phyloP scores from a whole-genome alignment of 1,140 invertebrate genomes.

The Lepidurus arcticus region DNA sequence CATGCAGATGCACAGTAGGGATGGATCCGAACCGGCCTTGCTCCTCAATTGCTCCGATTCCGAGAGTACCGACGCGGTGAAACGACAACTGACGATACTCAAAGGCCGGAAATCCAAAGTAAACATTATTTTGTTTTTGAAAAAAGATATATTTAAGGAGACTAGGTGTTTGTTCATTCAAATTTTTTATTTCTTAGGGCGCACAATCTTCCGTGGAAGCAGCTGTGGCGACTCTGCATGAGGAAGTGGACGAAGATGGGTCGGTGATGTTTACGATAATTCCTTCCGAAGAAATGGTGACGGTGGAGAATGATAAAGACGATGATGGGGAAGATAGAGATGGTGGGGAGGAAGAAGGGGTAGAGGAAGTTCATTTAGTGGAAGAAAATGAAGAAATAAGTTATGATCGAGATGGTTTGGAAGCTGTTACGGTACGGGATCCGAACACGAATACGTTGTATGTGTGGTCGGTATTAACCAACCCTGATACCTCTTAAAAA shows the following conservation, averaged over 20 bases:
- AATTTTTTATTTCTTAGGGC: not conserved
- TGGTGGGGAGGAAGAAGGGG: conserved; percentile 23
- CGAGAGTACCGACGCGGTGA: not conserved
- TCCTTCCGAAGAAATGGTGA: conserved; percentile 31
- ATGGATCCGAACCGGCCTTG: conserved; percentile 44
- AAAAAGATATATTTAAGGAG: not conserved
- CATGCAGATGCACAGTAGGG: conserved; percentile 65
- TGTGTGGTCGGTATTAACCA: conserved; percentile 38
- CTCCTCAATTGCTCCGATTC: conserved; percentile 31
- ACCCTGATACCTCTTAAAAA: conserved; percentile 16
- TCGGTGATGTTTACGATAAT: conserved; percentile 34
- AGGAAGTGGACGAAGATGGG: conserved; percentile 30
- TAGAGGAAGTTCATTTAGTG: conserved; percentile 8
- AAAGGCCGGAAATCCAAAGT: conserved; percentile 23
- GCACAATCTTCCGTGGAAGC: conserved; percentile 25
- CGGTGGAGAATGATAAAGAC: conserved; percentile 29
- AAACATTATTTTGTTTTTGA: not conserved
- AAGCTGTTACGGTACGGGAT: conserved; percentile 36
- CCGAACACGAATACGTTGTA: conserved; percentile 38
- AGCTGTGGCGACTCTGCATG: conserved; percentile 31
- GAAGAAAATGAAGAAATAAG: conserved; percentile 36
- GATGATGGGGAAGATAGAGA: conserved; percentile 25
- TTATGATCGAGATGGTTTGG: conserved; percentile 37
- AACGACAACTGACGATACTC: conserved; percentile 22
- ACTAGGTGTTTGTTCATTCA: not conserved